Conservation (phyloP, 2,797 vertebrate species). For the Pangasius sanitwongsei region DNA sequence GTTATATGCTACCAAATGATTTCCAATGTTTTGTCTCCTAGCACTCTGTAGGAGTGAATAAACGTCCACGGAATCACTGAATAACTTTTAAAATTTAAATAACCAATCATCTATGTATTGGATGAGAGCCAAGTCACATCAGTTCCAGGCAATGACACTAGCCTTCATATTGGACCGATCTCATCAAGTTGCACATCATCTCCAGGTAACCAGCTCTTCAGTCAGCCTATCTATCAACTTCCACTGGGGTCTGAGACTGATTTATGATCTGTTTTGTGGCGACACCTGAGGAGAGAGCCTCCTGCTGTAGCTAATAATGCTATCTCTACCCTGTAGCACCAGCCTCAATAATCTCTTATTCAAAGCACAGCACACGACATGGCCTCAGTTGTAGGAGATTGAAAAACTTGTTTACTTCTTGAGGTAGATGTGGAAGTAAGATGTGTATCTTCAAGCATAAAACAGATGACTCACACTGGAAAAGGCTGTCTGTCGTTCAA, state of each 20-base stretch:
- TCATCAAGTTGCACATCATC: constrained; percentile 44
- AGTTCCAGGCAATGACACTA: constrained; percentile 27
- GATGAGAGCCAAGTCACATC: constrained; percentile 15
- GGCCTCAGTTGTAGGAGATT: constrained; percentile 43
- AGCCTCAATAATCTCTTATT: constrained; percentile 53
- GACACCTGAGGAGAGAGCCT: constrained; percentile 39
- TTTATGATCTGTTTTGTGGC: constrained; percentile 52
- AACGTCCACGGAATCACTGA: background rate
- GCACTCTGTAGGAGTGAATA: background rate
- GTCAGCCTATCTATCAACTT: constrained; percentile 49
- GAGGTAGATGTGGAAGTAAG: constrained; percentile 41
- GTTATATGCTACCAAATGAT: background rate
- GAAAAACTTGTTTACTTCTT: constrained; percentile 54
- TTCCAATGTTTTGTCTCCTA: background rate
- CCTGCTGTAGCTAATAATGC: constrained; percentile 48
- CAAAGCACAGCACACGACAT: constrained; percentile 39
- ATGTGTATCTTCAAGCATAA: constrained; percentile 35
- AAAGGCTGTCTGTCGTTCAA: no score
- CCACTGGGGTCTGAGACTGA: constrained; percentile 47
- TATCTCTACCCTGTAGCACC: constrained; percentile 48
- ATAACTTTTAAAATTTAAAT: constrained; percentile 13
- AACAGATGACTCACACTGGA: constrained; percentile 35
- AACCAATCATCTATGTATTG: background rate
- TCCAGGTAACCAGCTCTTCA: constrained; percentile 49
- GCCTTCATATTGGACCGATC: constrained; percentile 44